A percentile compares a stretch with the other conserved stretches of the same genome.
Conservation (phyloP, 2,113 vertebrate genomes). For the Gallinago media region DNA sequence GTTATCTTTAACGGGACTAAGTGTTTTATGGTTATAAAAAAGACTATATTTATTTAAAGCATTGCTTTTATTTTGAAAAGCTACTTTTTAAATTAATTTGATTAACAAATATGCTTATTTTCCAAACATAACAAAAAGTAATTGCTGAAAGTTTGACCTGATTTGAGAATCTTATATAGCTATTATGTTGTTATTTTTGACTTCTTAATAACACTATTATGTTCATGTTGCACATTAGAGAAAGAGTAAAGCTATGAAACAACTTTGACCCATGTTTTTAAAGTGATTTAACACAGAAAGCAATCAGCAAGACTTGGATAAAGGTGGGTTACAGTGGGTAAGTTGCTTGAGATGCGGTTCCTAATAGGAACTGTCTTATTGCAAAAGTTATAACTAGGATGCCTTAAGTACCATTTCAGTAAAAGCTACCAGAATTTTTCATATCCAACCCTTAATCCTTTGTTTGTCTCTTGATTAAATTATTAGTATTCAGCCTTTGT, state of each 20-base stretch:
- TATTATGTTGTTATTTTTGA: constrained; percentile 80
- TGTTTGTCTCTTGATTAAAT: background rate
- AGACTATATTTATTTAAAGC: constrained; percentile 85
- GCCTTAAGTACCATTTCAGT: background rate
- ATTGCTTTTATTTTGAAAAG: constrained; percentile 89
- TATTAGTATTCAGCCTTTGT: background rate
- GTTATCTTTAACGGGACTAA: constrained; percentile 76
- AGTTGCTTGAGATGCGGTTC: background rate
- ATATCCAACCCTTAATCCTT: background rate
- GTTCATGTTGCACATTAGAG: constrained; percentile 81
- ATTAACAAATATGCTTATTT: constrained; percentile 82
- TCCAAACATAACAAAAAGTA: constrained; percentile 72
- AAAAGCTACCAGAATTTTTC: background rate
- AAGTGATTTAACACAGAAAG: constrained; percentile 47
- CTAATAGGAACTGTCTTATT: background rate
- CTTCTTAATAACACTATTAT: constrained; percentile 79
- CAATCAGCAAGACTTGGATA: background rate
- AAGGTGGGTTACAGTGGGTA: background rate
- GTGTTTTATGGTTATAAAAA: constrained; percentile 79
- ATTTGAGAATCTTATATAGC: constrained; percentile 70
- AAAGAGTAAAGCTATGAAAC: constrained; percentile 81
- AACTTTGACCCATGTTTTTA: constrained; percentile 62
- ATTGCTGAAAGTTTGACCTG: constrained; percentile 73
- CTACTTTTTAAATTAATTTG: constrained; percentile 84
- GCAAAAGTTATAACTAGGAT: background rate